Base-by-base conservation (phyloP, 2,113 vertebrate genomes). In the Microtus richardsoni region DNA sequence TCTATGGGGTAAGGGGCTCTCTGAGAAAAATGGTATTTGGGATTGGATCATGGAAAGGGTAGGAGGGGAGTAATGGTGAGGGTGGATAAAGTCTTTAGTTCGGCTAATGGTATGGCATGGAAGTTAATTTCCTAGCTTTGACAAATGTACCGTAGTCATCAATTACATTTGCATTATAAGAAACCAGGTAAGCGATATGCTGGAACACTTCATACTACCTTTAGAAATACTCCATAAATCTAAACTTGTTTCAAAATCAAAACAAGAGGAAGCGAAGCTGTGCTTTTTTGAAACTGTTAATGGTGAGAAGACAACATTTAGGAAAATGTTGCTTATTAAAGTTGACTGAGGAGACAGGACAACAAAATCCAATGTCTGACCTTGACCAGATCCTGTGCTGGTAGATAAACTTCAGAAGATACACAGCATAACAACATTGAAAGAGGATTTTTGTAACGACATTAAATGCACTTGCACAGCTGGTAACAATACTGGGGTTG, bases 221-320 rank as follows among this genome's bases (percentile, higher is more conserved):
- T 54, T 26, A 9, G 44, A 82, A 17, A 21, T 70, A 36, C 10
- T 44, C 11, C 33, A 5, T 44, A 85, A 84, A 82, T 88, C 21
- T 64, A 91, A 80, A 82, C 70, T 49, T 52, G 74, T 64, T 64
- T 84, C 33, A 47, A 94, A 90, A 84, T n/a, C 75, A 77, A 84
- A 85, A 2, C 41, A 22, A 41, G 58, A 83, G 11, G 12, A 71
- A 10, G 26, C 5, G 19, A n/a, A 36, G 7, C 22, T 82, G 4
- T 30, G 41, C 33, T 44, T 62, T 68, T 92, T 85, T 17, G 74
- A 77, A 75, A 66, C 62, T 28, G 2, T 39, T 28, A 62, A 11
- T 89, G 2, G 82, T 22, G 41, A 41, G 17, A 95, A 60, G 78
- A 71, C 30, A 82, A 70, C 19, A 33, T 10, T 14, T 60, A 28